Evolutionary conservation across 2,888 invertebrate genomes (phyloP), one percentile per base, ranked within the genome.

Genomic region (Nemotelus pantherinus): DNA sequence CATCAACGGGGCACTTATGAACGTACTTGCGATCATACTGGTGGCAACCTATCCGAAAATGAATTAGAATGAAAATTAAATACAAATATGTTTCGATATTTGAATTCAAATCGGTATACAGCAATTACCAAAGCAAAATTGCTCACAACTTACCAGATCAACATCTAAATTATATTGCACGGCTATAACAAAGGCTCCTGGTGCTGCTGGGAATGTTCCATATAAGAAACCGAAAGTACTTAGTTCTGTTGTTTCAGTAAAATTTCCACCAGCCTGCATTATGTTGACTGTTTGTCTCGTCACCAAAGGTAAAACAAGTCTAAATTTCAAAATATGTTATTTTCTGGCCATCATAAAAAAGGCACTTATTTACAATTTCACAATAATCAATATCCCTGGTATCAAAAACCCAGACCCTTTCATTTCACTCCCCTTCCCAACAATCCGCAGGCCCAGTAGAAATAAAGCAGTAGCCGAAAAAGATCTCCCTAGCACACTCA

Each of bases 151-250:
- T 86, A 96, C 95, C 90, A 97, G 88, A 87, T 97, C 96, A 77
- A 94, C 91, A 85, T 95, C 96, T 75, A 96, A 87, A 81, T 93
- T 92, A 85, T 97, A 97, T 80, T 95, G 92, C 60, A 94, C 91
- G 1, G 98, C 95, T 87, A 97, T 96, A 2, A 98, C 96, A 86
- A 98, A 97, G 0, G 97, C 95, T n/a, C 96, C 96, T 0, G 98
- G 98, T 0, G 98, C 98, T 1, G 97, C 93, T 0, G 98, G 98
- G 86, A 98, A 95, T 0, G 97, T 97, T 76, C 98, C 98, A 85
- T 98, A 98, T 0, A 98, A 89, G 88, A 98, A 98, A 0, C 96
- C 98, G 85, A 95, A 98, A 58, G 96, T 97, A 81, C 96, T 95
- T 77, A 96, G 88, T 80, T 96, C 94, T 7, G 91, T 89, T 0